Conservation (phyloP, 2,113 vertebrate genomes). For the Scortum barcoo region DNA sequence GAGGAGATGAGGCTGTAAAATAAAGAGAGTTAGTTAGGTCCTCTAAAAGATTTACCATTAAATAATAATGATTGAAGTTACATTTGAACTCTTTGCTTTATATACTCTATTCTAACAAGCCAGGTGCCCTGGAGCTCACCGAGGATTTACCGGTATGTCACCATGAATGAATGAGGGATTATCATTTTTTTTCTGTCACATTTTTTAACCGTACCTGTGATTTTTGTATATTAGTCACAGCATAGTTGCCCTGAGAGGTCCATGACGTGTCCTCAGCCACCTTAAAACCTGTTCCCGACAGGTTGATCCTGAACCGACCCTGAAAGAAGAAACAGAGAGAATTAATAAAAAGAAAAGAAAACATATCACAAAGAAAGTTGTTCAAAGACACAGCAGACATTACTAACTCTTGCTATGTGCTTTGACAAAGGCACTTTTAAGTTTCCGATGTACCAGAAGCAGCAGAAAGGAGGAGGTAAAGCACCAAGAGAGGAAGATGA, state of each 20-base stretch:
- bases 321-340: conserved; percentile 62
- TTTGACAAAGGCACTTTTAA: conserved; percentile 1
- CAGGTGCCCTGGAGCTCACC: background rate
- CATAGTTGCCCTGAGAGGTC: conserved; percentile 94
- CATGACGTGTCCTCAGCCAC: conserved; percentile 87
- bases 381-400: background rate
- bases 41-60: background rate
- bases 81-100: background rate
- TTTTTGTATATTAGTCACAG: conserved; percentile 89
- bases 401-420: too few species aligned
- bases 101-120: background rate
- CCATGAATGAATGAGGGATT: background rate
- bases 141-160: background rate
- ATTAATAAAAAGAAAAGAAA: too few species aligned
- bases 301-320: conserved; percentile 95
- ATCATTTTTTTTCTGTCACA: background rate
- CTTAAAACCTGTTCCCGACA: conserved; percentile 92
- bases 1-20: background rate
- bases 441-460: background rate
- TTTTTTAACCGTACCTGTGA: conserved; percentile 90
- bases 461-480: background rate
- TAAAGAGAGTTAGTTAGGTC: background rate
- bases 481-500: background rate
- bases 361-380: background rate
- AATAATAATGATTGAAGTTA: background rate